Evolutionary conservation across 2,888 invertebrate genomes (phyloP).

Genomic region (Busseola fusca): DNA sequence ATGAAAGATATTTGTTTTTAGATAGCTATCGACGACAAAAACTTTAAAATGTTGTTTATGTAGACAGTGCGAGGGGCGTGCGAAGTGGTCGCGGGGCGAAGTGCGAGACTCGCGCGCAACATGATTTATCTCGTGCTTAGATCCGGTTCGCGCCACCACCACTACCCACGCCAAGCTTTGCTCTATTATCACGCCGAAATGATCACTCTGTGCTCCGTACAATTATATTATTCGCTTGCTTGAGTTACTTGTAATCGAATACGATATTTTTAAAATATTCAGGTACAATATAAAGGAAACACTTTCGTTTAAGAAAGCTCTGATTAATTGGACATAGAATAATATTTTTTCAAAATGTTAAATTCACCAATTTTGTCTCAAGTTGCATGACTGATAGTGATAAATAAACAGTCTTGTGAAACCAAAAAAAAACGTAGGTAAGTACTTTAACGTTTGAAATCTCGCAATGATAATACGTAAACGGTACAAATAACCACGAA

Average conservation of each 20-base stretch:
- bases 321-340: constrained; percentile 33
- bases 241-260: constrained; percentile 66
- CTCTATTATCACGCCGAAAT: constrained; percentile 83
- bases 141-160: constrained; percentile 83
- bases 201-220: constrained; percentile 77
- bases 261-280: background rate
- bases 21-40: constrained; percentile 38
- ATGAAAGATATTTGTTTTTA: background rate
- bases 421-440: constrained; percentile 34
- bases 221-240: constrained; percentile 69
- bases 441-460: constrained; percentile 44
- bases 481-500: constrained; percentile 59
- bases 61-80: constrained; percentile 58
- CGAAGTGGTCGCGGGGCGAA: constrained; percentile 54
- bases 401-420: constrained; percentile 43
- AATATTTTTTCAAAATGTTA: constrained; percentile 26
- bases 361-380: constrained; percentile 12
- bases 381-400: constrained; percentile 27
- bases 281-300: constrained; percentile 18
- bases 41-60: constrained; percentile 48
- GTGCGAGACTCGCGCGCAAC: constrained; percentile 71
- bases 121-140: constrained; percentile 84
- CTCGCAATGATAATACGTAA: constrained; percentile 54
- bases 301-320: constrained; percentile 50
- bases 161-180: constrained; percentile 83